Percentiles rank a stretch among this genome's conserved stretches.
These are phyloP conservation scores for Teinopalpus imperialis DNA, from an alignment of 2,888 invertebrate genomes.

Conservation along the genomic window DNA sequence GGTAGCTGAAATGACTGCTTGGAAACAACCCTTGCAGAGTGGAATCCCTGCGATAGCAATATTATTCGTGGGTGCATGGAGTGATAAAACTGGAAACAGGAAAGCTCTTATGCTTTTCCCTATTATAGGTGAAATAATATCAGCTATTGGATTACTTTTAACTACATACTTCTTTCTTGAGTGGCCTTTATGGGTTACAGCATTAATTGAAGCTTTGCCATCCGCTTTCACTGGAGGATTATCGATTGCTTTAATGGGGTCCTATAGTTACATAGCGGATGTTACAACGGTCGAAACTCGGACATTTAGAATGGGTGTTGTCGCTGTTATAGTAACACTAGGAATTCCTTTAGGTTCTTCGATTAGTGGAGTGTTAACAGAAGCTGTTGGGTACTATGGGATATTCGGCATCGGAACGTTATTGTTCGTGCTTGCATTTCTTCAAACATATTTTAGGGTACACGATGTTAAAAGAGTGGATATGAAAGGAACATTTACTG, in stretches of 20 bases:
- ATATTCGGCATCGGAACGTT: slow-evolving; percentile 57
- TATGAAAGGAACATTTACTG: slow-evolving; percentile 44
- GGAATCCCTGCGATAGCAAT: slow-evolving; percentile 80
- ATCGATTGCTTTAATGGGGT: slow-evolving; percentile 79
- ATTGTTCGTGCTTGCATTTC: slow-evolving; percentile 56
- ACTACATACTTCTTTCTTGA: slow-evolving; percentile 79
- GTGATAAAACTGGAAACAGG: slow-evolving; percentile 80
- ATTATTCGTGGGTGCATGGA: slow-evolving; percentile 84
- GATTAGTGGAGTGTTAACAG: slow-evolving; percentile 75
- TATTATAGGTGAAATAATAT: slow-evolving; percentile 77
- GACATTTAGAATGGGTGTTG: slow-evolving; percentile 83
- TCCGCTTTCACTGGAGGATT: slow-evolving; percentile 82
- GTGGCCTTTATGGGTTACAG: slow-evolving; percentile 79
- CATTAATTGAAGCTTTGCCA: slow-evolving; percentile 76
- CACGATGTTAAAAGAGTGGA: slow-evolving; percentile 54
- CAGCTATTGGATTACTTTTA: slow-evolving; percentile 72
- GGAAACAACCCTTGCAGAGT: slow-evolving; percentile 79
- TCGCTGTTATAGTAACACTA: slow-evolving; percentile 76
- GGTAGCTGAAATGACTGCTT: slow-evolving; percentile 77
- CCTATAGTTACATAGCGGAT: slow-evolving; percentile 83
- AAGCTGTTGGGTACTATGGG: slow-evolving; percentile 68
- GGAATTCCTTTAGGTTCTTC: slow-evolving; percentile 74
- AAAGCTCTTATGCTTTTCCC: slow-evolving; percentile 82
- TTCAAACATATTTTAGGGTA: slow-evolving; percentile 59
- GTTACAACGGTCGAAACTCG: slow-evolving; percentile 81